Percentiles rank a stretch among this genome's conserved stretches.
Evolutionary conservation across 1,140 invertebrate genomes (phyloP).

Genomic region (Drosophila erecta): DNA sequence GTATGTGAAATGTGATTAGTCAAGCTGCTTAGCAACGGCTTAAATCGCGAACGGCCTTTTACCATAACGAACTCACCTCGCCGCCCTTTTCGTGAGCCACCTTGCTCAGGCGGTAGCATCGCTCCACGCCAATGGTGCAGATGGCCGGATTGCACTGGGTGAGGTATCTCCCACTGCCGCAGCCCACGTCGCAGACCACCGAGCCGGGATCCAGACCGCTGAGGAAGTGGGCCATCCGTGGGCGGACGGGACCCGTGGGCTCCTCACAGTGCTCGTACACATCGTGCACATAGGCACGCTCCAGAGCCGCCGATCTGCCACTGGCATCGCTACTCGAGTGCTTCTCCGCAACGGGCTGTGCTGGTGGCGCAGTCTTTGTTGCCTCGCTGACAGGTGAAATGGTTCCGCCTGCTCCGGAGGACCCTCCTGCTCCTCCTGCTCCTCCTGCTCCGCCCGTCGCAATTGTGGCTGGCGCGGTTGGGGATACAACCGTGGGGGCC

Average conservation of each 20-base stretch:
- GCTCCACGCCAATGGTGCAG: constrained; percentile 94
- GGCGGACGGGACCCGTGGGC: constrained; percentile 91
- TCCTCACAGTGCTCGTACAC: constrained; percentile 94
- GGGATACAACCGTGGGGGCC: constrained; percentile 70
- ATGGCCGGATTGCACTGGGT: constrained; percentile 92
- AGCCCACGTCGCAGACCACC: constrained; percentile 96
- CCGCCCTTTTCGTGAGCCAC: constrained; percentile 91
- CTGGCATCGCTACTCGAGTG: constrained; percentile 71
- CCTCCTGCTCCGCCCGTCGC: constrained; percentile 13
- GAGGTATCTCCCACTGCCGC: constrained; percentile 97
- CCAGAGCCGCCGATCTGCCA: constrained; percentile 90
- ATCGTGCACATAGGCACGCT: constrained; percentile 97
- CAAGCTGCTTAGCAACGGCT: too few species aligned
- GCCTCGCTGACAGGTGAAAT: constrained; percentile 26
- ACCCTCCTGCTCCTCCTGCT: neutral
- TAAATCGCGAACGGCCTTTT: too few species aligned
- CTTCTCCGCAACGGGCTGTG: constrained; percentile 35
- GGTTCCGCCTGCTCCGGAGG: neutral
- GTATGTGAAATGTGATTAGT: too few species aligned
- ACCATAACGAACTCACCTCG: constrained; percentile 87
- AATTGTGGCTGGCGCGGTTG: constrained; percentile 48
- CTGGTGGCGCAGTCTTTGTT: constrained; percentile 37
- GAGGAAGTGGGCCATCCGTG: constrained; percentile 94
- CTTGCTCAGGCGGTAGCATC: constrained; percentile 91
- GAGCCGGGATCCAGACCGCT: constrained; percentile 94